Evolutionary conservation across 2,113 vertebrate genomes (phyloP).

Genomic region (Ictidomys tridecemlineatus): DNA sequence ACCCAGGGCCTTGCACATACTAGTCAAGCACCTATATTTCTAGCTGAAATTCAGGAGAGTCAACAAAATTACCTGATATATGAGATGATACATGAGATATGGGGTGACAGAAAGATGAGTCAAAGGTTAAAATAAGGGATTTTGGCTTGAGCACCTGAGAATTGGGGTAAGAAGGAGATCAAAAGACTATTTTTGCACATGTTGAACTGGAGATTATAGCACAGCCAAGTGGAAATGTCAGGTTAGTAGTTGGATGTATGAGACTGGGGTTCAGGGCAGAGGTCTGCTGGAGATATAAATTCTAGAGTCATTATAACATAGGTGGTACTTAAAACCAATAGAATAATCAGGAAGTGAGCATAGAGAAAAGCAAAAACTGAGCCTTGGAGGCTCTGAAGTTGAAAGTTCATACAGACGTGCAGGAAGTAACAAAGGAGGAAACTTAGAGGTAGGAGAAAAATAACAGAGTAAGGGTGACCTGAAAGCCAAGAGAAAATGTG

Average conservation of each 20-base stretch:
- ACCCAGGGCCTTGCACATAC: not conserved
- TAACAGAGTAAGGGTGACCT: not conserved
- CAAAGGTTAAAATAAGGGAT: not conserved
- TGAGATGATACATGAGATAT: not conserved
- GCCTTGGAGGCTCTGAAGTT: not conserved
- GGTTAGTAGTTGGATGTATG: not conserved
- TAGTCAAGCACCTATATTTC: not conserved
- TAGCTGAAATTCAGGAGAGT: not conserved
- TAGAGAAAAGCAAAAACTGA: not conserved
- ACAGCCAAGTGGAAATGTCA: not conserved
- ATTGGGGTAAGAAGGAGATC: not conserved
- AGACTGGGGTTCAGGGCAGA: not conserved
- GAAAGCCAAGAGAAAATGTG: not conserved
- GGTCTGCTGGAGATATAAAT: not conserved
- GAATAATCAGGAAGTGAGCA: not conserved
- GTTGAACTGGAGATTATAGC: not conserved
- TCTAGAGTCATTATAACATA: not conserved
- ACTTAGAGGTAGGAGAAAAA: not conserved
- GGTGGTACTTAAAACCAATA: not conserved
- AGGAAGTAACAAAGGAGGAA: not conserved
- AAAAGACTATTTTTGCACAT: not conserved
- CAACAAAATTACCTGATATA: not conserved
- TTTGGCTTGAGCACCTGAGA: not conserved
- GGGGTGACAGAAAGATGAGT: not conserved
- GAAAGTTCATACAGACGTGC: not conserved